These are phyloP conservation scores for Microplitis demolitor DNA, from an alignment of 1,140 invertebrate genomes.

Conservation along the genomic window DNA sequence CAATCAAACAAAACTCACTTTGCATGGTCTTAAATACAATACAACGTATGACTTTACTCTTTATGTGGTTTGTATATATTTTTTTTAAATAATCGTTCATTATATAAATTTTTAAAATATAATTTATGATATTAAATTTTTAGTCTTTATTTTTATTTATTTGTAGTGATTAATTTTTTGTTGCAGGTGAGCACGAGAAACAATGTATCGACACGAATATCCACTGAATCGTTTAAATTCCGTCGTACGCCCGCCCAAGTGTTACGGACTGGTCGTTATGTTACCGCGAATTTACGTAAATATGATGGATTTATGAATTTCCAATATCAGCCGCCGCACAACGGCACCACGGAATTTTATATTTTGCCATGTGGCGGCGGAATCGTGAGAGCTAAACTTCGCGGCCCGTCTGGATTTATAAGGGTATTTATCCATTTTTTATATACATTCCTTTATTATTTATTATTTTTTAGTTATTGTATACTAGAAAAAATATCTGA, in stretches of 20 bases:
- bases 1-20: conserved; percentile 53
- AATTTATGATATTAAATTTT: no score
- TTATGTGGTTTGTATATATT: conserved; percentile 49
- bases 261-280: conserved; percentile 48
- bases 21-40: conserved; percentile 57
- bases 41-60: conserved; percentile 59
- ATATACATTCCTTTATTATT: no score
- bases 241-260: conserved; percentile 48
- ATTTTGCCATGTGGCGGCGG: conserved; percentile 53
- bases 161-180: background rate
- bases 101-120: background rate
- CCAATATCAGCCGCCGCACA: conserved; percentile 51
- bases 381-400: conserved; percentile 49
- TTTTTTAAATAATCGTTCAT: background rate
- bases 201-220: conserved; percentile 54
- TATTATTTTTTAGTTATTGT: no score
- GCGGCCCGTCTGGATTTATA: conserved; percentile 41
- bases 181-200: conserved; percentile 51
- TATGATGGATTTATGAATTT: conserved; percentile 53
- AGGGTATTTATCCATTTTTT: conserved; percentile 28
- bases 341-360: conserved; percentile 52
- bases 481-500: background rate
- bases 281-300: conserved; percentile 48
- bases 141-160: background rate
- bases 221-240: conserved; percentile 50